Conservation (phyloP, 1,140 invertebrate genomes). For the Hyposmocoma kahamanoa region DNA sequence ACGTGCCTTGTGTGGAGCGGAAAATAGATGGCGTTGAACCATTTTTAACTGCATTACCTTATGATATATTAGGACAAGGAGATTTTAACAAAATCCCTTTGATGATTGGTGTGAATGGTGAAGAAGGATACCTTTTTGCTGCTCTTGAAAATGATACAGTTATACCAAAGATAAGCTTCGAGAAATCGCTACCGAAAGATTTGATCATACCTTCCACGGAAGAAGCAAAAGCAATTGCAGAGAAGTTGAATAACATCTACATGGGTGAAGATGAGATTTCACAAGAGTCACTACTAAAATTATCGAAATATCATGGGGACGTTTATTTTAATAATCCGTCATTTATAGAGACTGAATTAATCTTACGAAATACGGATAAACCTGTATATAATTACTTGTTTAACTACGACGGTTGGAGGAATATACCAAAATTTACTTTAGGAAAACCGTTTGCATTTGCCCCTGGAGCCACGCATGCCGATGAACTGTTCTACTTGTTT, state of each 20-base stretch:
- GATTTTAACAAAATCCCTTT: conserved; percentile 50
- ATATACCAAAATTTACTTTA: conserved; percentile 24
- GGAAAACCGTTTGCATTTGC: conserved; percentile 11
- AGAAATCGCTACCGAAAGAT: conserved; percentile 38
- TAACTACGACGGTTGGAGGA: conserved; percentile 38
- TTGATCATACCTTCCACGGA: conserved; percentile 26
- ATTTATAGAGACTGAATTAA: conserved; percentile 37
- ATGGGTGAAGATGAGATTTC: conserved; percentile 26
- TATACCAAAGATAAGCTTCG: conserved; percentile 29
- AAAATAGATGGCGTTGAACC: conserved; percentile 42
- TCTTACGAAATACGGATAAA: conserved; percentile 31
- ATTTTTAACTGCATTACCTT: conserved; percentile 42
- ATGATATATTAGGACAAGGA: conserved; percentile 31
- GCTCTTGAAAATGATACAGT: conserved; percentile 33
- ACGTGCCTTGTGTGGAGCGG: conserved; percentile 41
- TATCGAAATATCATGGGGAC: conserved; percentile 42
- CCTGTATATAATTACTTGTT: conserved; percentile 50
- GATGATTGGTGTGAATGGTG: conserved; percentile 40
- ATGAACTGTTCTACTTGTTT: conserved; percentile 62
- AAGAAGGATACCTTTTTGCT: conserved; percentile 45
- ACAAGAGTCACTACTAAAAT: conserved; percentile 15
- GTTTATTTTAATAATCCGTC: conserved; percentile 29
- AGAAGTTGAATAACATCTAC: conserved; percentile 28
- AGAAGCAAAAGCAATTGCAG: conserved; percentile 19
- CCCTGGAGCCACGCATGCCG: conserved; percentile 50